phyloP scores from a whole-genome alignment of 2,797 vertebrate genomes.

The Falco cherrug region DNA sequence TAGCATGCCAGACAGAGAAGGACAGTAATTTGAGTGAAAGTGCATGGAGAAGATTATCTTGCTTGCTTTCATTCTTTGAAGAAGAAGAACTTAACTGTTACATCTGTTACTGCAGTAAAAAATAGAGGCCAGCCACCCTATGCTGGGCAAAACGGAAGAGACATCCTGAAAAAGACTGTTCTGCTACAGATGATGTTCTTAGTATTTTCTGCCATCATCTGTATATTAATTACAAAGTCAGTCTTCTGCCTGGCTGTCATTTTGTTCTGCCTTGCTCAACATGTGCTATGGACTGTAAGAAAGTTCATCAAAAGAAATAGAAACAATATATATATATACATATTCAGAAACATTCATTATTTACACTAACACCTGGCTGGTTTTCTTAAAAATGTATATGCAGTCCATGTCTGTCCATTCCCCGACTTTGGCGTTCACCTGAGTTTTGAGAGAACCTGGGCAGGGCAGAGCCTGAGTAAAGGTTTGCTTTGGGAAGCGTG shows the following conservation, averaged over 20 bases:
- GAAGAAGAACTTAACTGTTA: neutral
- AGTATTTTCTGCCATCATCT: neutral
- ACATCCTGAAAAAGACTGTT: neutral
- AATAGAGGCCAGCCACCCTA: neutral
- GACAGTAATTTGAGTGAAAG: neutral
- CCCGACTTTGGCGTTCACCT: neutral
- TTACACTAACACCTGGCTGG: neutral
- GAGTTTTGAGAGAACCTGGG: neutral
- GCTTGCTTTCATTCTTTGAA: neutral
- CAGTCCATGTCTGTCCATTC: neutral
- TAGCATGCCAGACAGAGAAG: neutral
- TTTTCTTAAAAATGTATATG: neutral
- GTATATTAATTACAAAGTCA: neutral
- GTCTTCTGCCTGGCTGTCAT: neutral
- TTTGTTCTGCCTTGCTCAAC: neutral
- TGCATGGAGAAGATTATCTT: neutral
- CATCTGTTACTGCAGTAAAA: neutral
- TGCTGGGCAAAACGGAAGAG: neutral
- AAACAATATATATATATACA: neutral
- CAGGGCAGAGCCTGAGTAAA: neutral
- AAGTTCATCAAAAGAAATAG: neutral
- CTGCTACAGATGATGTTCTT: neutral
- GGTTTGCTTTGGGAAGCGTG: neutral
- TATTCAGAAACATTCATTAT: neutral
- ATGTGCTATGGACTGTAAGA: neutral